Percentiles rank a stretch among this genome's conserved stretches.
Conservation (phyloP, 2,113 vertebrate genomes). For the Daphoenositta chrysoptera region DNA sequence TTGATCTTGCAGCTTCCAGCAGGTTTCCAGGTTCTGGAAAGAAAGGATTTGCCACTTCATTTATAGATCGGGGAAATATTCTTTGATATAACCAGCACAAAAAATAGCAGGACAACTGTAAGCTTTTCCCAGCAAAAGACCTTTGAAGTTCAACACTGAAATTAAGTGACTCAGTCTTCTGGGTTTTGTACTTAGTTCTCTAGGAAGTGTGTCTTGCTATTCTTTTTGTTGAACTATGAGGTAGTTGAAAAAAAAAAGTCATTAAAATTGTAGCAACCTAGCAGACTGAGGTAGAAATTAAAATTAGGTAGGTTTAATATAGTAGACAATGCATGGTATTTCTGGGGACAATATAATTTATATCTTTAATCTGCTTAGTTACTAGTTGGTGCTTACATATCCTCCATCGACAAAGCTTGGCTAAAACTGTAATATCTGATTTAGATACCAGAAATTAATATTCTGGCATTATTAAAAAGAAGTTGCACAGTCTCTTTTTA, state of each 20-base stretch:
- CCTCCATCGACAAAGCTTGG: neutral
- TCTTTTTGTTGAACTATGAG: neutral
- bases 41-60: slow-evolving; percentile 26
- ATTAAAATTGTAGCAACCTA: neutral
- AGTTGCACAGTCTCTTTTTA: neutral
- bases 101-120: neutral
- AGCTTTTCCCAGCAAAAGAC: neutral
- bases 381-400: neutral
- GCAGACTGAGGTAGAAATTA: neutral
- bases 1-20: slow-evolving; percentile 34
- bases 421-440: neutral
- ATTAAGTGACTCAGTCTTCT: neutral
- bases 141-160: slow-evolving; percentile 17
- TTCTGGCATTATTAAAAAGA: neutral
- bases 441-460: neutral
- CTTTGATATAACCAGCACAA: neutral
- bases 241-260: neutral
- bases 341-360: neutral
- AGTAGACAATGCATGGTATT: neutral
- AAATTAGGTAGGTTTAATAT: neutral
- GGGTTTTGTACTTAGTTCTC: neutral
- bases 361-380: neutral
- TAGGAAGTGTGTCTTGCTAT: neutral
- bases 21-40: neutral
- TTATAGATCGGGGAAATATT: neutral